phyloP scores from a whole-genome alignment of 2,797 vertebrate genomes.

The Brachyrhaphis roseni region DNA sequence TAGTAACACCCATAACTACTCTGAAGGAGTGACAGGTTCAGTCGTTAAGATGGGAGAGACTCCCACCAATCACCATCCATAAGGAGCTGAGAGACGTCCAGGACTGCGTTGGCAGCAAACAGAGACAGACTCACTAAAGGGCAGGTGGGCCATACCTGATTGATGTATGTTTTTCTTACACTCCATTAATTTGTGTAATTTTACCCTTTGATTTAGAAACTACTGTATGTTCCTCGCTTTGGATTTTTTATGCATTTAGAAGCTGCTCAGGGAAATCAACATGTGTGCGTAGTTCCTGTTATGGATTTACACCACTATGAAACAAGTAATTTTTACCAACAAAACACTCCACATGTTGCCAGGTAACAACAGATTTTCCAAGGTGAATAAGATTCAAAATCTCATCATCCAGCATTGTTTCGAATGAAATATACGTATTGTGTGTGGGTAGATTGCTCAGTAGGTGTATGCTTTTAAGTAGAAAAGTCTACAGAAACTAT shows the following conservation, averaged over 20 bases:
- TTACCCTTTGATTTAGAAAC: neutral
- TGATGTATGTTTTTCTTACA: neutral
- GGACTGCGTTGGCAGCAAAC: neutral
- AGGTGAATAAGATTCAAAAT: neutral
- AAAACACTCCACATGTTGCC: conserved; percentile 8
- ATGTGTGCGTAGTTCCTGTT: neutral
- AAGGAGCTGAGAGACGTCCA: neutral
- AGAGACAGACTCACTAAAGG: neutral
- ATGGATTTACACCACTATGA: neutral
- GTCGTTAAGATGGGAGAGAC: no score
- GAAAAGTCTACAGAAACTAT: neutral
- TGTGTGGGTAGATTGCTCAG: neutral
- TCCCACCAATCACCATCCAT: neutral
- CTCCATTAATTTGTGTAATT: neutral
- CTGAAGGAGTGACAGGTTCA: no score
- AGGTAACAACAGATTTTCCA: conserved; percentile 5
- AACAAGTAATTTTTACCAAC: neutral
- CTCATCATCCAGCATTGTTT: neutral
- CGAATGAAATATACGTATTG: neutral
- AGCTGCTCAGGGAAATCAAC: neutral
- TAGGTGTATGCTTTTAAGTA: neutral
- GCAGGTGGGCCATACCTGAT: neutral
- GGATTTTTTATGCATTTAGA: neutral
- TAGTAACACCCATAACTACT: no score
- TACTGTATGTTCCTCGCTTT: neutral